Evolutionary conservation across 2,888 invertebrate genomes (phyloP), one percentile per base, ranked within the genome.

Genomic region (Drosophila quinaria): DNA sequence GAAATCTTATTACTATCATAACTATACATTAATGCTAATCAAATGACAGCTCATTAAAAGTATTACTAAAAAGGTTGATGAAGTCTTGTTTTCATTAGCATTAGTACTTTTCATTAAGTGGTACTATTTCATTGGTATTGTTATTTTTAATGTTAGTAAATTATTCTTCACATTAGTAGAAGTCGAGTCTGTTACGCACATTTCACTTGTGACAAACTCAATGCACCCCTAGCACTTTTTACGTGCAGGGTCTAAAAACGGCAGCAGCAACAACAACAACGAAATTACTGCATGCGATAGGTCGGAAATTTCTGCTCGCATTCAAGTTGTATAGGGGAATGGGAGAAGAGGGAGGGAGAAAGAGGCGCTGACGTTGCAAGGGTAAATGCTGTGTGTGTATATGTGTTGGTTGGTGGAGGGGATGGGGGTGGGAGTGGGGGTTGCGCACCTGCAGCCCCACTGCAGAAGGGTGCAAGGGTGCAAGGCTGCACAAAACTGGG

Each of bases 231-330:
- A n/a, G 13, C 6, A 35, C 33, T 37, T n/a, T 8, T 37, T 5
- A n/a, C 6, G n/a, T 37, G n/a, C 37, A n/a, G 37, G 37, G 37
- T 37, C n/a, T n/a, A 8, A 64, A 62, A 50, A 55, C 29, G 22
- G 42, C 56, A 60, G 60, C 29, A 29, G 60, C 64, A 86, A 52
- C 72, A 78, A 74, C 70, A 68, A 70, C 87, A 84, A 78, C 81
- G 85, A 75, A 70, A 72, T 80, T 80, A 80, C 72, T 87, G 80
- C 85, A 87, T 87, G 87, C 86, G 87, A 86, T 86, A 86, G 85
- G 85, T 86, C 85, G 85, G 83, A 87, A 85, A 82, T 87, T 87
- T 80, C 78, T 76, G 81, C 68, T 86, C 81, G 80, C 86, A 85
- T 85, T 83, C 80, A 83, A 78, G 75, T 70, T 73, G 78, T 60